Evolutionary conservation across 2,888 invertebrate genomes (phyloP), one percentile per base, ranked within the genome.

Genomic region (Acrobasis consociella): DNA sequence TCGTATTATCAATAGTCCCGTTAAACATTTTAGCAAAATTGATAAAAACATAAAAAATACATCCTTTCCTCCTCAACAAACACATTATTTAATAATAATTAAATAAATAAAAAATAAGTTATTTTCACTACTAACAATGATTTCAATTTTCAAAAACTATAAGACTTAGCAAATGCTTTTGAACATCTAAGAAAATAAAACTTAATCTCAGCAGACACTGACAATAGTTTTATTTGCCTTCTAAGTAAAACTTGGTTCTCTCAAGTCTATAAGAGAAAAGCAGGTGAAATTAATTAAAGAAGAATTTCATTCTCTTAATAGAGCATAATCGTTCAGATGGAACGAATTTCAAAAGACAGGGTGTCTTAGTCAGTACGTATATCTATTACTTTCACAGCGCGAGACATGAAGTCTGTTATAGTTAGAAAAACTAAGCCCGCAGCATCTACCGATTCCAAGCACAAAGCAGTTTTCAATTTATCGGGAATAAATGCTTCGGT

Each of bases 391-490:
- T 58, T 49, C 31, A 39, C 7, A 17, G 11, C 31, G 5, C 15
- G 22, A 13, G n/a, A 42, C 52, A 53, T 31, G 22, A 31, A 42
- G 13, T 52, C 67, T 5, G 46, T 69, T 69, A 70, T 72, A 77
- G 74, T 73, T 73, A 76, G 75, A 80, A 81, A 86, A 86, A 78
- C 78, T 73, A 73, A 75, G 75, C 82, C 80, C 82, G 82, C 83
- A 84, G 83, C 78, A 83, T 82, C 81, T 78, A 85, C 83, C 80
- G 85, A 87, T 88, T 87, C 82, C 77, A 82, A 81, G 85, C 85
- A 87, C 87, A 89, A 87, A 89, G 87, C 86, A 90, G 87, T 89
- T 91, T 91, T 90, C 89, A 91, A 91, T 91, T 91, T 91, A 91
- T 90, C 84, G 86, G 85, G 86, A 89, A 90, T 91, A 91, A 92